Evolutionary conservation across 2,888 invertebrate species (phyloP), one percentile per base, ranked within the genome.

Genomic region (Amaurobius ferox): DNA sequence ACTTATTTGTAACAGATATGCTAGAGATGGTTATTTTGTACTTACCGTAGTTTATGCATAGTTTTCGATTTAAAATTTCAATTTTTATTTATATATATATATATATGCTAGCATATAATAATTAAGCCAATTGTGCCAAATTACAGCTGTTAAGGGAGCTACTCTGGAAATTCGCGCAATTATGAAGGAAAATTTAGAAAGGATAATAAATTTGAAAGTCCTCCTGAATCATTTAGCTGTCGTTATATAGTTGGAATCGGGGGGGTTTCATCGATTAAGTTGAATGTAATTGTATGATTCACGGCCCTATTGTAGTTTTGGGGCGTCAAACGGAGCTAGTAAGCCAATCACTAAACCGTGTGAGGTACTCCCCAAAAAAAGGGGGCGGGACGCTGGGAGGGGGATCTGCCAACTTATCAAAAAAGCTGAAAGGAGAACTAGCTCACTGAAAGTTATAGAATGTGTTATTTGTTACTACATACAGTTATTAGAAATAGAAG

Each of bases 211-310:
- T 23, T 55, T 55, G 23, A 23, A 23, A 16, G 55, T 55, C 5
- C 19, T 16, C 23, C 23, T 55, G 23, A 55, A 55, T 55, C 55
- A 23, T 55, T 55, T 55, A 55, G 55, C 6, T 55, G 55, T 23
- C 23, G 23, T 23, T 55, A 55, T 55, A 55, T 23, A 23, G 55
- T 55, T 23, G 23, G n/a, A n/a, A n/a, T n/a, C 23, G 55, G 55
- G 23, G 19, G 23, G 1, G 1, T 23, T 11, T 55, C 19, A 55
- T 55, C 55, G 55, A 55, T 55, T 55, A 55, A 55, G 23, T 55
- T 55, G 23, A 55, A 55, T 55, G 23, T 23, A 55, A 55, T 55
- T 23, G 55, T 55, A 23, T 55, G 55, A 55, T 55, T 55, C 55
- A 55, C 23, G 23, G 55, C 23, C 23, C 55, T 55, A 55, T 55